These are phyloP conservation scores for Apantesis nais DNA, from an alignment of 2,888 invertebrate genomes.

Conservation along the genomic window DNA sequence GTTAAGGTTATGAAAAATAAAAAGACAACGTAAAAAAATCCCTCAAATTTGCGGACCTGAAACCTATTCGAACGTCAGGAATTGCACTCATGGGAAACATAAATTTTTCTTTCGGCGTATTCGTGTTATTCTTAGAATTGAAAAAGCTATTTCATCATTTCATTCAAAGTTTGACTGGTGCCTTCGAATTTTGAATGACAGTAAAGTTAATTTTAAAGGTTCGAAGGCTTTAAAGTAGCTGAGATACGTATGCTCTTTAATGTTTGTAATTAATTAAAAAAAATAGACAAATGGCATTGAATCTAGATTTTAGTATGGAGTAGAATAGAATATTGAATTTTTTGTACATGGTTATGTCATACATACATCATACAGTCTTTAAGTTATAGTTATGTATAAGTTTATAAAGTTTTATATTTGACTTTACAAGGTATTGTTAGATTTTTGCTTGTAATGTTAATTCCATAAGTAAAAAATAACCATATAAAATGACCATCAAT, in stretches of 20 bases:
- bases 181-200: neutral
- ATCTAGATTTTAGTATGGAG: too few relatives aligned
- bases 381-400: too few relatives aligned
- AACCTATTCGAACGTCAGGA: slow-evolving; percentile 16
- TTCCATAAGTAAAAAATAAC: slow-evolving; percentile 37
- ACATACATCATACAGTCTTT: too few relatives aligned
- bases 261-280: neutral
- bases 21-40: slow-evolving; percentile 16
- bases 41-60: slow-evolving; percentile 19
- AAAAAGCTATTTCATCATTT: slow-evolving; percentile 19
- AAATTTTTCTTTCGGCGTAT: slow-evolving; percentile 27
- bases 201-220: neutral
- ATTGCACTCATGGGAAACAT: slow-evolving; percentile 32
- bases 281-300: too few relatives aligned
- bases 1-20: slow-evolving; percentile 20
- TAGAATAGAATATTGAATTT: too few relatives aligned
- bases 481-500: slow-evolving; percentile 46
- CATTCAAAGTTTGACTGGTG: neutral
- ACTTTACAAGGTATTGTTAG: neutral
- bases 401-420: too few relatives aligned
- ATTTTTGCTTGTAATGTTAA: neutral
- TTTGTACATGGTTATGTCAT: too few relatives aligned
- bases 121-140: slow-evolving; percentile 5
- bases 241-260: neutral
- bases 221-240: neutral